Evolutionary conservation across 2,888 invertebrate species (phyloP).

Genomic region (Eurytoma californica): DNA sequence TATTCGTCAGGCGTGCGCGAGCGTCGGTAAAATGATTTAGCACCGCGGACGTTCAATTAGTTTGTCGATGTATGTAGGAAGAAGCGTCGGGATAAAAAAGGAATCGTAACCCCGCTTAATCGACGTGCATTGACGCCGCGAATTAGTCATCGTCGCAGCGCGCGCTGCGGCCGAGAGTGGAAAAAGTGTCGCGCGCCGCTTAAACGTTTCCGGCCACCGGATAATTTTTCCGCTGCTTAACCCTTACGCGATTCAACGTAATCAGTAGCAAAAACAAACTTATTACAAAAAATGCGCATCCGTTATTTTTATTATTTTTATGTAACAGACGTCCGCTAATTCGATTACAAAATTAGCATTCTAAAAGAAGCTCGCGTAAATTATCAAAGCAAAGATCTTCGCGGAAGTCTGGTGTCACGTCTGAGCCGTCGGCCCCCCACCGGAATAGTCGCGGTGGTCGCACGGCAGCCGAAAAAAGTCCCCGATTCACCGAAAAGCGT

Average conservation of each 20-base stretch:
- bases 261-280: no score
- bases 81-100: not conserved
- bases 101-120: slow-evolving; percentile 14
- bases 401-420: no score
- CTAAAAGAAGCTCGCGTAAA: no score
- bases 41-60: slow-evolving; percentile 37
- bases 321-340: no score
- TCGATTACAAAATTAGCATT: no score
- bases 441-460: not conserved
- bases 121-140: not conserved
- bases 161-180: slow-evolving; percentile 15
- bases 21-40: slow-evolving; percentile 39
- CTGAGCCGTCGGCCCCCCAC: no score
- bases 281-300: no score
- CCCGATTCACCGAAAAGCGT: slow-evolving; percentile 40
- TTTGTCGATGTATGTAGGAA: not conserved
- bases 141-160: slow-evolving; percentile 28
- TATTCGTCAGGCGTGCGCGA: slow-evolving; percentile 11
- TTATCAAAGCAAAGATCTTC: no score
- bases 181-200: slow-evolving; percentile 33
- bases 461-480: slow-evolving; percentile 2
- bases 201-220: not conserved
- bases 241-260: no score
- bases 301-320: no score
- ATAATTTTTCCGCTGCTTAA: not conserved